phyloP scores from a whole-genome alignment of 2,113 vertebrate genomes.

The Dolichallabes microphthalmus region DNA sequence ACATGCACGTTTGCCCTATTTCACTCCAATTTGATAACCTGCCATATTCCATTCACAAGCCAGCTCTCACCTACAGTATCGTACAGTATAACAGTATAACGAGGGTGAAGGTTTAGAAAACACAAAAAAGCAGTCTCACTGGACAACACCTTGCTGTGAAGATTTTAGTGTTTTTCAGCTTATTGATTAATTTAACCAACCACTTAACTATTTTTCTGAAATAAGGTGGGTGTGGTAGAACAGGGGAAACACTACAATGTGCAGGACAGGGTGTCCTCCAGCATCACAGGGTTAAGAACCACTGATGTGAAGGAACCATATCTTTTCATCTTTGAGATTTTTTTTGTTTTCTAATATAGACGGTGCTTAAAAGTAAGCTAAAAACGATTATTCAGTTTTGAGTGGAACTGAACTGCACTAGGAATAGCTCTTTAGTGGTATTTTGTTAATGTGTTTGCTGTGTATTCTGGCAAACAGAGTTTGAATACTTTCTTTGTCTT shows the following conservation, averaged over 20 bases:
- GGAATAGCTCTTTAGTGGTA: background rate
- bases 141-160: too few species aligned
- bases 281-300: background rate
- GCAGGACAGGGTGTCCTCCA: too few species aligned
- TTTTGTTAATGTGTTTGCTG: background rate
- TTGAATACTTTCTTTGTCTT: background rate
- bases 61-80: background rate
- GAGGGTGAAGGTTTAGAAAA: background rate
- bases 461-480: background rate
- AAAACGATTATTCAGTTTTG: background rate
- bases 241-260: too few species aligned
- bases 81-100: background rate
- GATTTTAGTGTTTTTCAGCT: too few species aligned
- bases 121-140: too few species aligned
- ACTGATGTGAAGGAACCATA: too few species aligned
- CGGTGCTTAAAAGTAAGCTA: background rate
- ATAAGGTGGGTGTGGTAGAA: too few species aligned
- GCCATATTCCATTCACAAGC: background rate
- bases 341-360: background rate
- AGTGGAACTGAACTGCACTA: background rate
- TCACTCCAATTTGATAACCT: background rate
- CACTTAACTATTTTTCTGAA: too few species aligned
- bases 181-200: too few species aligned
- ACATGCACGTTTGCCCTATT: background rate
- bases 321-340: background rate